Conservation (phyloP, 1,140 invertebrate species). For the Calephelis virginiensis region DNA sequence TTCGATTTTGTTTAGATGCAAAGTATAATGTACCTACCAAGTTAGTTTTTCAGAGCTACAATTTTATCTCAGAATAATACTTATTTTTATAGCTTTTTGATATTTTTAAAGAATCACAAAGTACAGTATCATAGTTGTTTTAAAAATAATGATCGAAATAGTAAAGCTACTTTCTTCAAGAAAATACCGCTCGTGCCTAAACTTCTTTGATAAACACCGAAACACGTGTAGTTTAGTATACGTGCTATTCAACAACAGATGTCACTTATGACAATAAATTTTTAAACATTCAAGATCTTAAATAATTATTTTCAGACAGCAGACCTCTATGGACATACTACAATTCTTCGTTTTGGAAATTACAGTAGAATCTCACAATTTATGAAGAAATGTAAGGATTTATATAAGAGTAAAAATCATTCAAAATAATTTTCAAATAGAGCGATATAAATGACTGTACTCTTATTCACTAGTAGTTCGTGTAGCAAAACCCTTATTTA, state of each 20-base stretch:
- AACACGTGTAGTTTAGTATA: conserved; percentile 10
- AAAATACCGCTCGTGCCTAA: conserved; percentile 24
- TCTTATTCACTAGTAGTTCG: too few species aligned
- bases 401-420: too few species aligned
- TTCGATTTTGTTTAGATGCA: conserved; percentile 25
- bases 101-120: neutral
- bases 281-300: neutral
- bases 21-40: neutral
- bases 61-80: neutral
- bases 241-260: conserved; percentile 34
- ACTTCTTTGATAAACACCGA: conserved; percentile 22
- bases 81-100: neutral
- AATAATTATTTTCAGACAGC: too few species aligned
- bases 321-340: too few species aligned
- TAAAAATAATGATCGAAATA: neutral
- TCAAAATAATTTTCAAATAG: too few species aligned
- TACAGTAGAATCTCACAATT: too few species aligned
- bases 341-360: too few species aligned
- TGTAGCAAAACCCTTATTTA: too few species aligned
- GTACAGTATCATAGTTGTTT: neutral
- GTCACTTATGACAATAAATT: conserved; percentile 22
- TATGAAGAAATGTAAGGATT: too few species aligned
- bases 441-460: too few species aligned
- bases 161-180: conserved; percentile 32
- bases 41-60: too few species aligned